Evolutionary conservation across 2,888 invertebrate species (phyloP).

Genomic region (Tetragonisca angustula): DNA sequence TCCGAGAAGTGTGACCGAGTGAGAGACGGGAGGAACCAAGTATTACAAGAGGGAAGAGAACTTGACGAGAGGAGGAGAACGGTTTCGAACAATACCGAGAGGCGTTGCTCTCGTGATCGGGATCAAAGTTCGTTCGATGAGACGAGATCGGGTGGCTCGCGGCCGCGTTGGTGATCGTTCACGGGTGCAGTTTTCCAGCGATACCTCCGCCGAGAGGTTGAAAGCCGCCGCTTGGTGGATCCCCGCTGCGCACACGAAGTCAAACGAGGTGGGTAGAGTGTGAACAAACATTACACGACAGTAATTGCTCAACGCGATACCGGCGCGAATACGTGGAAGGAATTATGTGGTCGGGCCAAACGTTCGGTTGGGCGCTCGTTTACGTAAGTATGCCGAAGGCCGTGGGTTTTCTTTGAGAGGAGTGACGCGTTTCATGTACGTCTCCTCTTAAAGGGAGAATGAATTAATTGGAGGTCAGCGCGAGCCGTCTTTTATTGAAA

Average conservation of each 20-base stretch:
- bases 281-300: constrained; percentile 30
- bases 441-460: background rate
- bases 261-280: constrained; percentile 48
- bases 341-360: background rate
- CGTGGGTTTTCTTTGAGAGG: background rate
- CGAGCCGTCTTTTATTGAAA: too few species aligned
- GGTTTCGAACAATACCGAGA: background rate
- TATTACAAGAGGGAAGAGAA: background rate
- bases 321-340: constrained; percentile 30
- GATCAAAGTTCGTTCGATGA: constrained; percentile 16
- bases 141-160: background rate
- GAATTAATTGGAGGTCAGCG: background rate
- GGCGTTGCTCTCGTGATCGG: too few species aligned
- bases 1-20: background rate
- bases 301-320: constrained; percentile 26
- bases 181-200: constrained; percentile 9
- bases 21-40: too few species aligned
- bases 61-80: background rate
- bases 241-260: background rate
- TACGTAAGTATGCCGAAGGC: constrained; percentile 51
- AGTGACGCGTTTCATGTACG: background rate
- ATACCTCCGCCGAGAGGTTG: background rate
- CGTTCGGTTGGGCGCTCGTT: constrained; percentile 11
- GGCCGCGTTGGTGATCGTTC: constrained; percentile 24
- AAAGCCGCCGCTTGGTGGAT: constrained; percentile 1